A percentile compares a stretch with the other conserved stretches of the same genome.
phyloP scores from a whole-genome alignment of 2,113 vertebrate genomes.

The Burhinus bistriatus region DNA sequence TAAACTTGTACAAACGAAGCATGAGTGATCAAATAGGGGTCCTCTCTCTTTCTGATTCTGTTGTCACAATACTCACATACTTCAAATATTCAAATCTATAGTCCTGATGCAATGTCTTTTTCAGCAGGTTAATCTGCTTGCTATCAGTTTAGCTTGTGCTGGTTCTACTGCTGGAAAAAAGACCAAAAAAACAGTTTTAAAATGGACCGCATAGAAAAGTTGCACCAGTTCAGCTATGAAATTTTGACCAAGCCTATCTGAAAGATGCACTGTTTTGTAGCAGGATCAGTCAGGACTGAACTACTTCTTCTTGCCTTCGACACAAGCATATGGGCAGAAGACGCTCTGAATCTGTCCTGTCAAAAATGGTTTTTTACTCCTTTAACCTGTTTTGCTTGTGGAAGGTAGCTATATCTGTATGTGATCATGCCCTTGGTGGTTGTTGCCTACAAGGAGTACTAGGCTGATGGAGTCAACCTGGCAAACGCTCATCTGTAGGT shows the following conservation, averaged over 20 bases:
- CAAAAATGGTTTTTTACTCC: neutral
- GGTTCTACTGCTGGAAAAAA: neutral
- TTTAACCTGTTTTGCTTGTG: neutral
- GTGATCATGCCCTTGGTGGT: neutral
- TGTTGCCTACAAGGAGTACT: neutral
- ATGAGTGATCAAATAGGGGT: neutral
- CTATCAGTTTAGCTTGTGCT: neutral
- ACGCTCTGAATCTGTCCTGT: neutral
- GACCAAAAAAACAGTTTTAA: neutral
- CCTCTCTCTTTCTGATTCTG: neutral
- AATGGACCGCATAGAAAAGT: neutral
- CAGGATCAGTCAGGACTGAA: neutral
- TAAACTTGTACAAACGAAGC: neutral
- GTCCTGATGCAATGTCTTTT: neutral
- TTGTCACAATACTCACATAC: neutral
- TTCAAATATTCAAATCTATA: neutral
- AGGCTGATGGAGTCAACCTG: neutral
- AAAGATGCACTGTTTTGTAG: neutral
- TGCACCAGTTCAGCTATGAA: neutral
- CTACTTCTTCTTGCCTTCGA: neutral
- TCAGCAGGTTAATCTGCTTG: neutral
- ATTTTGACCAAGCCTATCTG: neutral
- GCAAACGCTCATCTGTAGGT: neutral
- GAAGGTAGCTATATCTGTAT: neutral
- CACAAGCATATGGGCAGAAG: neutral